Evolutionary conservation across 1,140 invertebrate genomes (phyloP), one percentile per base, ranked within the genome.

Genomic region (Brevipalpus yothersi): DNA sequence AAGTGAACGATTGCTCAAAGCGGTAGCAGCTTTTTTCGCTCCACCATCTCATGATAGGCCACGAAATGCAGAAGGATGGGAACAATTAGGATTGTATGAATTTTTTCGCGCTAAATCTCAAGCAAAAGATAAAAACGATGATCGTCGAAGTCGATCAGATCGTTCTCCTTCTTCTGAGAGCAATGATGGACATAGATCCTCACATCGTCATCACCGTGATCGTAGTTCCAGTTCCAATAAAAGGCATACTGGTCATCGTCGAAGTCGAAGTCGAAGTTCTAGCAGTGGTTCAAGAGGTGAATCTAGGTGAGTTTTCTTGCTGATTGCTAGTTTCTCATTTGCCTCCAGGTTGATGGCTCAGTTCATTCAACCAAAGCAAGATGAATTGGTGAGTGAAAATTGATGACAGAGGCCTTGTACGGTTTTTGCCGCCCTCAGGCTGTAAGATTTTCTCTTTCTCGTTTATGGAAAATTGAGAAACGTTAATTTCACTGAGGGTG

Each of bases 51-150:
- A 95, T 69, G 90, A 95, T 65, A 78, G 86, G 61, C 90, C 91
- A 0, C 74, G 90, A 67, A 91, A 96, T 72, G 91, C 86, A 73
- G 91, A 96, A 69, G 92, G 93, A 47, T 96, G 92, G 92, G 92
- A 96, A 70, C 91, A 93, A 72, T 74, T 95, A 66, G 90, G 88
- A 60, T 74, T 97, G 21, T 95, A 94, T 72, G 92, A 96, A 74
- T 97, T 93, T 73, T 96, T 89, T 72, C 90, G 89, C 75, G 86
- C 89, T 0, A 97, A 96, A 73, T 87, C 89, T 72, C 76, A 79
- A 53, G 87, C 89, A 0, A 79, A 82, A 61, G 89, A 88, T 68
- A 78, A 83, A 64, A 92, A 90, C 71, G 86, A 92, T 67, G 83
- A 90, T 61, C 65, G 67, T 59, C 40, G 17, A 49, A 47, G 45